Evolutionary conservation across 2,888 invertebrate species (phyloP).

Genomic region (Phasia obesa): DNA sequence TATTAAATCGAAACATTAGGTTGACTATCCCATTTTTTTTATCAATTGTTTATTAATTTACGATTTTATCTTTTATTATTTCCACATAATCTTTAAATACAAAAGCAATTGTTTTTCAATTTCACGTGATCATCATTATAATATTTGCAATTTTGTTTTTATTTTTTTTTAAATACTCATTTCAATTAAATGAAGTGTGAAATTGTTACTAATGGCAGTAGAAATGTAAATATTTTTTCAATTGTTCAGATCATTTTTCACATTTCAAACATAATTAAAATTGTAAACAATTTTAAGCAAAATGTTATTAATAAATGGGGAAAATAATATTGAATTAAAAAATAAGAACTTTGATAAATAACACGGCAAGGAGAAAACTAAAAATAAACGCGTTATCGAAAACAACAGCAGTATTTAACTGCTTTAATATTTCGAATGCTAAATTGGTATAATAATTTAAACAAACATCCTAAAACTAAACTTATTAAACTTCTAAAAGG

Average conservation of each 20-base stretch:
- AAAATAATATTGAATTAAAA: constrained; percentile 19
- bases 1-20: neutral
- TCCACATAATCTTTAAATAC: neutral
- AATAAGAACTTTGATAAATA: constrained; percentile 21
- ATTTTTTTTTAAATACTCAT: constrained; percentile 19
- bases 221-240: constrained; percentile 66
- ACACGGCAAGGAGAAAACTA: neutral
- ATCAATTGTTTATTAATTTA: constrained; percentile 1
- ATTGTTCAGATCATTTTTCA: constrained; percentile 59
- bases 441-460: constrained; percentile 46
- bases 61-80: neutral
- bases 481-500: neutral
- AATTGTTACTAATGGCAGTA: constrained; percentile 65
- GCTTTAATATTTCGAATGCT: constrained; percentile 20
- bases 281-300: constrained; percentile 52
- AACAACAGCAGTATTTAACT: neutral
- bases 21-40: neutral
- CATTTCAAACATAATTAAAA: constrained; percentile 63
- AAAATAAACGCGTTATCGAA: neutral
- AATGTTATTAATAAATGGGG: constrained; percentile 24
- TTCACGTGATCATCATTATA: constrained; percentile 46
- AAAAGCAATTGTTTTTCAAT: constrained; percentile 34
- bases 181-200: constrained; percentile 65
- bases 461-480: constrained; percentile 42
- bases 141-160: constrained; percentile 34